phyloP scores from a whole-genome alignment of 2,113 vertebrate species.

The Panurus biarmicus region DNA sequence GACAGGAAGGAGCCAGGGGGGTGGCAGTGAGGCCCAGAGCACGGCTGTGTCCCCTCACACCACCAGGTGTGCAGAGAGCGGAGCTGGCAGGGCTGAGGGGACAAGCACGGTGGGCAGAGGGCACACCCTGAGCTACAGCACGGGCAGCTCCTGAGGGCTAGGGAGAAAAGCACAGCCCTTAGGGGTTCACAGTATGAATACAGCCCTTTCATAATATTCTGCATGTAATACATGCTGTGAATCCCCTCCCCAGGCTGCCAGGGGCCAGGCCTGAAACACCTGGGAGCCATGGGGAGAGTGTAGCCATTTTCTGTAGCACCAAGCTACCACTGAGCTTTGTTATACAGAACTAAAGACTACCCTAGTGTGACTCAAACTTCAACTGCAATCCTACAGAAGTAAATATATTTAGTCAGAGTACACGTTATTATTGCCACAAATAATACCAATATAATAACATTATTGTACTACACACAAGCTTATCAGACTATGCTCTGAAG shows the following conservation, averaged over 20 bases:
- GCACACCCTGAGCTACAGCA: neutral
- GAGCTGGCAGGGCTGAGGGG: neutral
- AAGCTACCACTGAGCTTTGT: neutral
- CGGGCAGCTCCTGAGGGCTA: neutral
- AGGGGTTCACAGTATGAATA: neutral
- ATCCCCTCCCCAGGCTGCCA: neutral
- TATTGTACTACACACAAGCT: slow-evolving; percentile 20
- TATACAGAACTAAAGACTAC: neutral
- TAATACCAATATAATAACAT: slow-evolving; percentile 23
- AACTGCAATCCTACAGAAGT: neutral
- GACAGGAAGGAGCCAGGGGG: neutral
- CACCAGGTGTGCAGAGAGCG: neutral
- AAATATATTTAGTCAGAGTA: neutral
- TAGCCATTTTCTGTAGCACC: neutral
- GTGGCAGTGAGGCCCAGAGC: fast-evolving
- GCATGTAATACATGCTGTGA: neutral
- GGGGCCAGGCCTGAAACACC: neutral
- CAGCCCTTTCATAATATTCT: neutral
- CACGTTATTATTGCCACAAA: neutral
- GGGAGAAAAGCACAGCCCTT: neutral
- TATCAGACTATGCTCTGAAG: slow-evolving; percentile 40
- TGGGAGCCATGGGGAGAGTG: neutral
- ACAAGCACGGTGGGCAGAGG: fast-evolving
- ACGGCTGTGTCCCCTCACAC: neutral
- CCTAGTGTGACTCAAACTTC: neutral